Evolutionary conservation across 2,888 invertebrate genomes (phyloP), one percentile per base, ranked within the genome.

Genomic region (Harpalus rubripes): DNA sequence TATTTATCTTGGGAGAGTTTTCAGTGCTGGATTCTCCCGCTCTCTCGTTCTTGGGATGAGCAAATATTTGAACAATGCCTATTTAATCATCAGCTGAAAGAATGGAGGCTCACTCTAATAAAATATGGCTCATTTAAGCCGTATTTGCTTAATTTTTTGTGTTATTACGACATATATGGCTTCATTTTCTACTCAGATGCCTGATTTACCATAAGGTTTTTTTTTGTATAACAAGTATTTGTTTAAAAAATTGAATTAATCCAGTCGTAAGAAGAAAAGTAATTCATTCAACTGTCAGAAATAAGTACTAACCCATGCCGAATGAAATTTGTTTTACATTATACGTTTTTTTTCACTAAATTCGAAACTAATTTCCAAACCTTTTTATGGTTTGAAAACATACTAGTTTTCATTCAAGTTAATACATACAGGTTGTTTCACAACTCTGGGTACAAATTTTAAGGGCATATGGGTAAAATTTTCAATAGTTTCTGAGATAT

Each of bases 11-110:
- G 41, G 2, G 39, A 65, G 16, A 16, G 22, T 18, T 26, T 22
- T 61, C 18, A 5, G 26, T 61, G 59, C 22, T 16, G 59, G 1
- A 61, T 18, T 52, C 44, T 32, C 32, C 5, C 44, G 44, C 44
- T 12, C 4, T 52, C 44, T 52, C 44, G 15, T 44, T 74, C 72
- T 74, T 74, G 44, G 15, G 65, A 12, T 26, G 15, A 39, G 12
- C 72, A 44, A 74, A 74, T 74, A 74, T 74, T 74, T 74, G 72
- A 74, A 74, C 72, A 74, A 74, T 74, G 22, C 44, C 16, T 74
- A 44, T 74, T 74, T 44, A 74, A 74, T 74, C 41, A 44, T 74
- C 44, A 74, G 44, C 12, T 68, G 44, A 74, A 74, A 74, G 72
- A 74, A 74, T 68, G 39, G 15, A 32, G 39, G 41, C 15, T 39